Base-by-base conservation (phyloP, 2,888 invertebrate species). In the Eupithecia exiguata region DNA sequence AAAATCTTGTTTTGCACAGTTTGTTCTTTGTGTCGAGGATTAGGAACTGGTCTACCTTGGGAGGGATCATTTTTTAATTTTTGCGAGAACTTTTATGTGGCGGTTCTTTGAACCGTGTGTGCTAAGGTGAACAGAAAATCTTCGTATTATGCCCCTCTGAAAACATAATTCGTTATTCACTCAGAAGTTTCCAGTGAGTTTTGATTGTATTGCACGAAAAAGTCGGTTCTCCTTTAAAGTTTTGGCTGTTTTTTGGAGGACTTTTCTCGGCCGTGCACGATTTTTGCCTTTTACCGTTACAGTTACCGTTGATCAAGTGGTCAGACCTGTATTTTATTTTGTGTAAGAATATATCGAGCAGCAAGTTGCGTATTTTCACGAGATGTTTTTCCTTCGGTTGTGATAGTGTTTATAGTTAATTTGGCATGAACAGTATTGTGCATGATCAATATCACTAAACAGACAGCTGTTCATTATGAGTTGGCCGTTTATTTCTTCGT, bases 281-380 rank as follows among this genome's bases (percentile, higher is more conserved):
- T 87, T 92, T 93, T 93, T 88, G 83, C 83, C 83, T 86, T 81
- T 84, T 87, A 91, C 93, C 93, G 93, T 94, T 93, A 93, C 85
- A 82, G 88, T 89, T 92, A 93, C 93, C 93, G 93, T 94, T 94
- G 88, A 86, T 86, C 88, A 85, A 91, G 89, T 92, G 88, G 92
- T 91, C 91, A 87, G 91, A 93, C 93, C 89, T 90, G 92, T 92
- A 93, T 92, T 91, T 88, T 87, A 87, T 88, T 85, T 89, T 85
- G 85, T 83, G 83, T 86, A 86, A 83, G 86, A 86, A 84, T 87
- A 90, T 90, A 91, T 89, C 87, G 89, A 88, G 86, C 89, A 88
- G 77, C 53, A 21, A 5, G 58, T 53, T 69, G 40, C 62, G 38
- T 58, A 68, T 63, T 70, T 76, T 58, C 9, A 40, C 49, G 49